Conservation (phyloP, 2,888 invertebrate species). For the Blastobasis adustella region DNA sequence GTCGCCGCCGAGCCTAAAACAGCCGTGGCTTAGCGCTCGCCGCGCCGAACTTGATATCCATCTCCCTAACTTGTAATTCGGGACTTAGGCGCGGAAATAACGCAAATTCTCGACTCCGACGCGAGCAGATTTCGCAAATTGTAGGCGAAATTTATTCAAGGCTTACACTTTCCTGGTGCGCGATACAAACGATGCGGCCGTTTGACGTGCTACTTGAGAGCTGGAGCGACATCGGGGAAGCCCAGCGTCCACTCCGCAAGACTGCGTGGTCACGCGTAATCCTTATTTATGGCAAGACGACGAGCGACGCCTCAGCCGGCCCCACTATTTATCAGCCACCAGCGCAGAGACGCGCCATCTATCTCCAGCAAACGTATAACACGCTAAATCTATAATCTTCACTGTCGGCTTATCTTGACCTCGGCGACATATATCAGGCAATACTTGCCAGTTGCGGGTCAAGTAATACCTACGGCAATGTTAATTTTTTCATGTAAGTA, state of each 20-base stretch:
- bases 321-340: slow-evolving; percentile 65
- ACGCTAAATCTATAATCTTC: background rate
- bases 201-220: slow-evolving; percentile 46
- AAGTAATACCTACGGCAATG: too few relatives aligned
- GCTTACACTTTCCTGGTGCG: too few relatives aligned
- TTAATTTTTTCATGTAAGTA: too few relatives aligned
- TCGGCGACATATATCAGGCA: slow-evolving; percentile 3
- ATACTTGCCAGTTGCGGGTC: too few relatives aligned
- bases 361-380: slow-evolving; percentile 49
- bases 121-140: slow-evolving; percentile 20
- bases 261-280: slow-evolving; percentile 67
- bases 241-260: slow-evolving; percentile 54
- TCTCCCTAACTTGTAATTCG: slow-evolving; percentile 63
- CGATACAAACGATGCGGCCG: slow-evolving; percentile 42
- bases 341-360: slow-evolving; percentile 50
- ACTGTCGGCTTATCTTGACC: background rate
- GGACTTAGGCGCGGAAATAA: slow-evolving; percentile 64
- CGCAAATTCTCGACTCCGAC: slow-evolving; percentile 56
- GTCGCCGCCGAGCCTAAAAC: slow-evolving; percentile 57
- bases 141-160: slow-evolving; percentile 30
- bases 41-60: slow-evolving; percentile 57
- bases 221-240: slow-evolving; percentile 36
- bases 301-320: slow-evolving; percentile 59
- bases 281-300: slow-evolving; percentile 75
- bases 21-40: slow-evolving; percentile 59